Evolutionary conservation across 1,140 invertebrate genomes (phyloP), one percentile per base, ranked within the genome.

Genomic region (Theocolax elegans): DNA sequence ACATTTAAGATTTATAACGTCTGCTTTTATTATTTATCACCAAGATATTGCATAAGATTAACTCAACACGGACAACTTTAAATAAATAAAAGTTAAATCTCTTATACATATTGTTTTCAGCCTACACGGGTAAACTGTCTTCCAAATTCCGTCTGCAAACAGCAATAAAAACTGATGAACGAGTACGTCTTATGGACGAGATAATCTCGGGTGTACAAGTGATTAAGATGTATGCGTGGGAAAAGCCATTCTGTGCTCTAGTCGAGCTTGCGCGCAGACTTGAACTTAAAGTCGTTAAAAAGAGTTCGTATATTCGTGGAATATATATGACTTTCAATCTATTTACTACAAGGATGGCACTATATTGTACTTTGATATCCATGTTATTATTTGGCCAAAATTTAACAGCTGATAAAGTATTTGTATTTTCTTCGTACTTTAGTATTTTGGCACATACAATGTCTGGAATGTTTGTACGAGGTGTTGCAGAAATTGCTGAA

Each of bases 141-240:
- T 90, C 91, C 0, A 88, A 87, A 44, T 89, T 90, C 62, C 83
- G 92, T 25, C 77, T 88, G 6, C 85, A 89, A 76, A 93, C 90
- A 0, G 90, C 92, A 0, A 79, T 87, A 9, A 88, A 89, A 73
- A 94, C 93, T 0, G 93, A 95, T 79, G 90, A 93, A 78, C 82
- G 94, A 51, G 90, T 95, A 1, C 83, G 91, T 8, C 76, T 94
- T 15, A 94, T 94, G 91, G 92, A 92, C 75, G 93, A 95, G 83
- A 91, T 95, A 19, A 89, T 95, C 21, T 88, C 86, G 0, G 90
- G 89, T 0, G 86, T 90, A 0, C 89, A 90, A 75, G 91, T 96
- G 1, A 93, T 95, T 65, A 95, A 95, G 81, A 93, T 94, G 92
- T 93, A 93, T 75, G 89, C 91, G 0, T 93, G 92, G 92, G 92